Base-by-base conservation (phyloP, 2,113 vertebrate species). In the Amia ocellicauda region DNA sequence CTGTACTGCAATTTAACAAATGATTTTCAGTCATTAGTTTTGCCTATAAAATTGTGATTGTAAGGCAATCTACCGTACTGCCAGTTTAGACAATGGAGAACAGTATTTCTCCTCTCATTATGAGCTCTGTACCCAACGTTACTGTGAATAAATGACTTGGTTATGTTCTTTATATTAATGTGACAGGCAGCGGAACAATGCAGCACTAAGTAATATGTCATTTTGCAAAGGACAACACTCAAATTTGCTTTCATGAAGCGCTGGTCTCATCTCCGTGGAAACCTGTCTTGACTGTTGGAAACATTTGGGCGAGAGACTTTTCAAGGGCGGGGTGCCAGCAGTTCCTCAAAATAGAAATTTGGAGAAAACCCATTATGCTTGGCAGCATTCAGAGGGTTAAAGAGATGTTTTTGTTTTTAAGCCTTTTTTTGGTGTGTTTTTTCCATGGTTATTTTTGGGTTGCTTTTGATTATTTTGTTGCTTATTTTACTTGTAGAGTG, bases 181-280 rank as follows among this genome's bases (percentile, higher is more conserved):
- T 36, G 11, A 7, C 31, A 36, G 31, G 31, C 31, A 1, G 31
- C 11, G 11, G 80, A 87, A 84, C 82, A 80, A 78, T 78, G 68
- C 71, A 72, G 64, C 76, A 73, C 78, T 71, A 69, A 73, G 69
- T 75, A 80, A 87, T 81, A 65, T 80, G 74, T 84, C 82, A 81
- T 87, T 85, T 81, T 29, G 26, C 68, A 75, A 40, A 47, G 73
- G 66, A 73, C 79, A 64, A 36, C 31, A 36, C 5, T 57, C 42
- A n/a, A 26, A 73, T 66, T 60, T 63, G 72, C 78, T 80, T 80
- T 73, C 68, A 56, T 79, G 28, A 75, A 75, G 68, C 73, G 74
- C 67, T 79, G 73, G 81, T 80, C 72, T 73, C 73, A 78, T 89
- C 80, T 70, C 84, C 81, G 70, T 83, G 83, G 70, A 19, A 50